phyloP scores from a whole-genome alignment of 2,113 vertebrate genomes.

The Tursiops truncatus region DNA sequence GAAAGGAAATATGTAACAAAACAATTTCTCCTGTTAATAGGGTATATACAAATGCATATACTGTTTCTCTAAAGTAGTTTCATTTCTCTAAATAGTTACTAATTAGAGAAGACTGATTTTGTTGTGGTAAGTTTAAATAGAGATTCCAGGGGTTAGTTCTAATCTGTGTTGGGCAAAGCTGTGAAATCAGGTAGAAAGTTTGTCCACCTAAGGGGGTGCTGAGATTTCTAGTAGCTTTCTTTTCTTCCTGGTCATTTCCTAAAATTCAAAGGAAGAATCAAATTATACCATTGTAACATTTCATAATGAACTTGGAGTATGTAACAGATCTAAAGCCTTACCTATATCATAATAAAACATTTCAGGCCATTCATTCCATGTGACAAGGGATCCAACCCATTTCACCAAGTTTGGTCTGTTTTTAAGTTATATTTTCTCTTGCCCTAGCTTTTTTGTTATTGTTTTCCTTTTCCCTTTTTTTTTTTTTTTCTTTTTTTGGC shows the following conservation, averaged over 20 bases:
- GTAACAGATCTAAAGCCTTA: conserved; percentile 10
- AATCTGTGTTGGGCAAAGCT: conserved; percentile 9
- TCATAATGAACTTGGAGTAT: background rate
- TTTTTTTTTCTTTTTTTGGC: background rate
- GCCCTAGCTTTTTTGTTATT: background rate
- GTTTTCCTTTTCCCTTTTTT: background rate
- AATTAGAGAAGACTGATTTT: conserved; percentile 24
- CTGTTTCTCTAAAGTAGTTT: conserved; percentile 12
- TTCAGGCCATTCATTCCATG: conserved; percentile 32
- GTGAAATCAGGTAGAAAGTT: conserved; percentile 26
- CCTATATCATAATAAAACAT: background rate
- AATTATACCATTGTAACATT: background rate
- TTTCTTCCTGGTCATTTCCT: conserved; percentile 5
- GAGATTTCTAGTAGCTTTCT: background rate
- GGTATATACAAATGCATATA: background rate
- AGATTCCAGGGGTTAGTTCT: background rate
- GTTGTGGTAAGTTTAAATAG: conserved; percentile 47
- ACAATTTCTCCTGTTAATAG: background rate
- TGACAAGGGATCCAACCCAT: conserved; percentile 14
- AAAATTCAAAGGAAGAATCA: conserved; percentile 2
- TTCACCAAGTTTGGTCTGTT: background rate
- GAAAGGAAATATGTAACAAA: conserved; percentile 14
- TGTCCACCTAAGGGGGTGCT: background rate
- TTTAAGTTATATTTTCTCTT: conserved; percentile 23
- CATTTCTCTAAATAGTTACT: conserved; percentile 31